A percentile compares a stretch with the other conserved stretches of the same genome.
Conservation (phyloP, 2,888 invertebrate genomes). For the Lordiphosa fenestrarum region DNA sequence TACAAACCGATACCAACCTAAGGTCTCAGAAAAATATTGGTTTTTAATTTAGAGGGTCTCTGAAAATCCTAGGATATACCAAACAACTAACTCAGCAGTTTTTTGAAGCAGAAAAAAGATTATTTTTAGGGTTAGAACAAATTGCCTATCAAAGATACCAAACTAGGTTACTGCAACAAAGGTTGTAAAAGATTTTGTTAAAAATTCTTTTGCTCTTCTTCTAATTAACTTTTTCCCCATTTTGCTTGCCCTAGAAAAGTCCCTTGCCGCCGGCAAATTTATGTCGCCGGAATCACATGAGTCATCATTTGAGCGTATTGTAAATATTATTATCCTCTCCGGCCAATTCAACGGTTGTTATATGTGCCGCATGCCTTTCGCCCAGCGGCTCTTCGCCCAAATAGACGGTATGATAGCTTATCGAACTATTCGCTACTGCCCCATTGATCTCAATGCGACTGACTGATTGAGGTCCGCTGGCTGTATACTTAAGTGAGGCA, state of each 20-base stretch:
- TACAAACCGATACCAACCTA: too few species aligned
- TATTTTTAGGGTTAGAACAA: not conserved
- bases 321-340: constrained; percentile 80
- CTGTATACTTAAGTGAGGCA: constrained; percentile 69
- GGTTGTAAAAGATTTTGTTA: too few species aligned
- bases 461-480: constrained; percentile 65
- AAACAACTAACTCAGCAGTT: too few species aligned
- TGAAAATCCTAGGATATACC: too few species aligned
- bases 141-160: too few species aligned
- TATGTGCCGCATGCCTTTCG: constrained; percentile 59
- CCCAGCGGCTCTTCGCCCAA: constrained; percentile 75
- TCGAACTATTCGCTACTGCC: constrained; percentile 67
- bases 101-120: too few species aligned
- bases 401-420: constrained; percentile 76
- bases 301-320: constrained; percentile 81
- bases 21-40: too few species aligned
- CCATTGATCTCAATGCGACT: constrained; percentile 79
- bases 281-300: constrained; percentile 78
- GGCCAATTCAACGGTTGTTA: constrained; percentile 70
- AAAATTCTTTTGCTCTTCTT: too few species aligned
- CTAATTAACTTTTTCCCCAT: not conserved
- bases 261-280: constrained; percentile 73
- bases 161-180: too few species aligned
- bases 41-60: too few species aligned
- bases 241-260: constrained; percentile 49